phyloP scores from a whole-genome alignment of 2,797 vertebrate species.

The Aplochiton taeniatus region DNA sequence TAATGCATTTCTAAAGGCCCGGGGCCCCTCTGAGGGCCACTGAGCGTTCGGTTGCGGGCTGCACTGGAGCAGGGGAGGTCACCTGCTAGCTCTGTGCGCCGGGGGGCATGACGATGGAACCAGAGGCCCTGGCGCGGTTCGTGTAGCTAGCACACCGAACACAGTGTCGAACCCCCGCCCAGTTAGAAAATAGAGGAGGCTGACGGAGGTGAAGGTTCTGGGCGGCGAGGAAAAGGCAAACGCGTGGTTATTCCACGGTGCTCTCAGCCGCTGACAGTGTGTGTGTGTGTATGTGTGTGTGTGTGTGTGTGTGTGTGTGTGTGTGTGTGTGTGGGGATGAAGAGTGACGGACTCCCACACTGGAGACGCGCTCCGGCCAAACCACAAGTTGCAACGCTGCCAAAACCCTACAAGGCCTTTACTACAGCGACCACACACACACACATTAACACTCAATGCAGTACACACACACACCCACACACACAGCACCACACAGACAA shows the following conservation, averaged over 20 bases:
- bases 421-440: background rate
- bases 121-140: too few species aligned
- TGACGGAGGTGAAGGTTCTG: too few species aligned
- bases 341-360: conserved; percentile 10
- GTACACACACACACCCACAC: conserved; percentile 7
- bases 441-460: background rate
- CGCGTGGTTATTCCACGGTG: background rate
- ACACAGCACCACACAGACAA: background rate
- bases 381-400: conserved; percentile 7
- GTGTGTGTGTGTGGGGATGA: background rate
- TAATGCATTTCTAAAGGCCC: too few species aligned
- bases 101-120: too few species aligned
- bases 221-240: background rate
- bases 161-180: too few species aligned
- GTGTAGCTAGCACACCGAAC: too few species aligned
- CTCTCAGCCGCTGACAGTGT: background rate
- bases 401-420: background rate
- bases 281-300: background rate
- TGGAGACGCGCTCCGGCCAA: conserved; percentile 6
- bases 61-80: too few species aligned
- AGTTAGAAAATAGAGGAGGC: background rate
- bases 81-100: too few species aligned
- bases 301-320: conserved; percentile 9
- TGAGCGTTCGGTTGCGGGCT: too few species aligned
- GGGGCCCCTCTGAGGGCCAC: background rate